A percentile compares a stretch with the other conserved stretches of the same genome.
These are phyloP conservation scores for Andrena cerasifolii DNA, from an alignment of 1,140 invertebrate genomes.

Conservation along the genomic window DNA sequence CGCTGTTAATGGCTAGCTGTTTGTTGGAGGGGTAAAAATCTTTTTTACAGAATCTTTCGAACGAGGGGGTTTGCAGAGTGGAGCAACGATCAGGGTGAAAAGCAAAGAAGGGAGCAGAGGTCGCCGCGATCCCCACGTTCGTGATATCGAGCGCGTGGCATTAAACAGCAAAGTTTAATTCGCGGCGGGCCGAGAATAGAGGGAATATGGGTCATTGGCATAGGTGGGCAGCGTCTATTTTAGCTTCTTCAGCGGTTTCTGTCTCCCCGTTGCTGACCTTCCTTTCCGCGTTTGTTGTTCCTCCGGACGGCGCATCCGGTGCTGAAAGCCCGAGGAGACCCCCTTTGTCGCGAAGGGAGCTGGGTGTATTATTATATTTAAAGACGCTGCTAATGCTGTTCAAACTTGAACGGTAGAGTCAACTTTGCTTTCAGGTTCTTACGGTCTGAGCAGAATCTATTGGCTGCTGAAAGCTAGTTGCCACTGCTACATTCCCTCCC, in stretches of 20 bases:
- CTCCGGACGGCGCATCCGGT: constrained; percentile 32
- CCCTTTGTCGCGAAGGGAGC: background rate
- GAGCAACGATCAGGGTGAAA: background rate
- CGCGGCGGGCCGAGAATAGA: constrained; percentile 45
- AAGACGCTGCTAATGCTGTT: too few species aligned
- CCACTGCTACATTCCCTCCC: too few species aligned
- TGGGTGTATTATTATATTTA: too few species aligned
- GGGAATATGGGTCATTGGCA: constrained; percentile 71
- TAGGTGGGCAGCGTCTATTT: constrained; percentile 61
- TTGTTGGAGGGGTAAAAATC: too few species aligned
- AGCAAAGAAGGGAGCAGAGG: too few species aligned
- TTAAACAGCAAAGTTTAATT: constrained; percentile 42
- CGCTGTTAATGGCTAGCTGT: too few species aligned
- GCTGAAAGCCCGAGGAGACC: background rate
- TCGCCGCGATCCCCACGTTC: constrained; percentile 1
- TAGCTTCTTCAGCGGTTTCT: constrained; percentile 42
- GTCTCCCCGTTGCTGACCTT: constrained; percentile 65
- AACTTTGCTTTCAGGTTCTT: too few species aligned
- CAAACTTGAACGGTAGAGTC: too few species aligned
- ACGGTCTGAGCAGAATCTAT: too few species aligned
- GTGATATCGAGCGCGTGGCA: background rate
- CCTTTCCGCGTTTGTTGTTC: constrained; percentile 58
- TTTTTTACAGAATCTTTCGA: background rate
- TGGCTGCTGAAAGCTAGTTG: too few species aligned
- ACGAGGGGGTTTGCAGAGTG: background rate